Evolutionary conservation across 2,797 vertebrate species (phyloP).

Genomic region (Bovichtus variegatus): DNA sequence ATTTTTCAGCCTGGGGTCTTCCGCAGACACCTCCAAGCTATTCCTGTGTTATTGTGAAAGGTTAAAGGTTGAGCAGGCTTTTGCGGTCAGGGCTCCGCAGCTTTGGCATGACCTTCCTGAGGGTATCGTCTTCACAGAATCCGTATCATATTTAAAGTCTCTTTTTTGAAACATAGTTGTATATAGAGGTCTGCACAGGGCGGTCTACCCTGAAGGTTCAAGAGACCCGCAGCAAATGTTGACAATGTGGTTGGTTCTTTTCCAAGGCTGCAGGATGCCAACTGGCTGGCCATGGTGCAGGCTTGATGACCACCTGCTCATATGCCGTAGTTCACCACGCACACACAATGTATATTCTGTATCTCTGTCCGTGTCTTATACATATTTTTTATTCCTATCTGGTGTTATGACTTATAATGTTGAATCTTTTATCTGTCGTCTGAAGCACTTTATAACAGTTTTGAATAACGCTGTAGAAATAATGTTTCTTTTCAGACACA

Average conservation of each 20-base stretch:
- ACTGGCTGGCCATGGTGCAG: not conserved
- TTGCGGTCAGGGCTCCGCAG: not conserved
- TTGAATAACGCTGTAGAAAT: not conserved
- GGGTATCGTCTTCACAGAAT: not conserved
- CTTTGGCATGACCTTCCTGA: conserved; percentile 10
- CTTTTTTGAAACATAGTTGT: not conserved
- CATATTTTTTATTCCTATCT: no score
- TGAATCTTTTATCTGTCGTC: not conserved
- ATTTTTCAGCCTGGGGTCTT: not conserved
- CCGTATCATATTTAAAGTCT: conserved; percentile 6
- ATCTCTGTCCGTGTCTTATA: not conserved
- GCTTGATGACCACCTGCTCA: not conserved
- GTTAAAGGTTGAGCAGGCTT: conserved; percentile 24
- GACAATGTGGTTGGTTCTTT: not conserved
- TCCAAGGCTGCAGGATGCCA: not conserved
- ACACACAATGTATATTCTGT: not conserved
- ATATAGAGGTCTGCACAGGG: conserved; percentile 7
- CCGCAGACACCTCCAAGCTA: not conserved
- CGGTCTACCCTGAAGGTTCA: not conserved
- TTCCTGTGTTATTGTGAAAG: conserved; percentile 24
- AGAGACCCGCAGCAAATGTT: not conserved
- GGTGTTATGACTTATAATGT: not conserved
- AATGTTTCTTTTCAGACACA: not conserved
- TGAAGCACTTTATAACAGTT: not conserved
- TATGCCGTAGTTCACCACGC: not conserved